phyloP scores from a whole-genome alignment of 2,888 invertebrate genomes.

The Priocnemis perturbator region DNA sequence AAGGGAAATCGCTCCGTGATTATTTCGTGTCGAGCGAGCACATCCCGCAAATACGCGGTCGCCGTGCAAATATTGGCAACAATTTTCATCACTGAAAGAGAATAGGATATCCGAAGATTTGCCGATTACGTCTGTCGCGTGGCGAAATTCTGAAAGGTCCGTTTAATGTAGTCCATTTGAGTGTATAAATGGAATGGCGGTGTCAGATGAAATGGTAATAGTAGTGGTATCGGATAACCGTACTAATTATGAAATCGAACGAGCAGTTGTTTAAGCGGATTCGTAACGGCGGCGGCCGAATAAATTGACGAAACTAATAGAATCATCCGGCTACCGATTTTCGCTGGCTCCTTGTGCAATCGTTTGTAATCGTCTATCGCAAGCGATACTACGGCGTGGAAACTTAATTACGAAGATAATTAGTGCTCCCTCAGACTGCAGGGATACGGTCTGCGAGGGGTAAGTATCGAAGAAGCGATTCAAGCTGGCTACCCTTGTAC shows the following conservation, averaged over 20 bases:
- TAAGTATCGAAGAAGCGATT: conserved; percentile 62
- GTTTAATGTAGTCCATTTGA: no score
- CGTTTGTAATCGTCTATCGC: conserved; percentile 10
- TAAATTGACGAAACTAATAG: conserved; percentile 10
- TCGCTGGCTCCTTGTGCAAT: conserved; percentile 12
- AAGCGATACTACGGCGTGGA: conserved; percentile 34
- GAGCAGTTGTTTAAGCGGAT: conserved; percentile 10
- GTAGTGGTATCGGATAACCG: conserved; percentile 10
- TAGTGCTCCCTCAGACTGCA: conserved; percentile 43
- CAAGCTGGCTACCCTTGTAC: conserved; percentile 30
- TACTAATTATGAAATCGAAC: conserved; percentile 20
- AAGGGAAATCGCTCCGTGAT: no score
- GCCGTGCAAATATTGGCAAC: no score
- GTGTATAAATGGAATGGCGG: not conserved
- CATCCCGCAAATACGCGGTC: no score
- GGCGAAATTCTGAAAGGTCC: no score
- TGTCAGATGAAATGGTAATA: conserved; percentile 2
- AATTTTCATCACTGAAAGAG: no score
- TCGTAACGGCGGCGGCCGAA: conserved; percentile 5
- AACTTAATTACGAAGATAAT: conserved; percentile 62
- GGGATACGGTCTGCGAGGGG: conserved; percentile 38
- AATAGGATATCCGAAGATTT: no score
- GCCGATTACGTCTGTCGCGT: no score
- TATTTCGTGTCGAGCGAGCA: no score
- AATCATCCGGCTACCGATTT: conserved; percentile 25